A percentile compares a stretch with the other conserved stretches of the same genome.
Evolutionary conservation across 2,888 invertebrate genomes (phyloP).

Genomic region (Machimus atricapillus): DNA sequence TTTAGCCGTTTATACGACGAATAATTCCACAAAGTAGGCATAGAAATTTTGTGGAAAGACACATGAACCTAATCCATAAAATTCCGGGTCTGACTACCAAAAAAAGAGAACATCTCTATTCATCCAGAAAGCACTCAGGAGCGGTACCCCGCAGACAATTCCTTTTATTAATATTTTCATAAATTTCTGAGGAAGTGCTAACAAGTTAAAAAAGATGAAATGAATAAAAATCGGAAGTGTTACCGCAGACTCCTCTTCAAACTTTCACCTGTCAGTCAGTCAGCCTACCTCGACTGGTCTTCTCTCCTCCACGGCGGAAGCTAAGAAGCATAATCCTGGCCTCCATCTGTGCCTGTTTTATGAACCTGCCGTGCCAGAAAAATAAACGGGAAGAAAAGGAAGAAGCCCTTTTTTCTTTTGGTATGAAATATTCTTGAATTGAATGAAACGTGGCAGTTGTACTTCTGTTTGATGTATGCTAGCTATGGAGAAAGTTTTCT

Average conservation of each 20-base stretch:
- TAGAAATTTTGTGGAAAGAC: not conserved
- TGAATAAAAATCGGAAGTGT: not conserved
- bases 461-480: slow-evolving; percentile 6
- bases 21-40: not conserved
- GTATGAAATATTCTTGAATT: slow-evolving; percentile 10
- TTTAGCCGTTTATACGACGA: not conserved
- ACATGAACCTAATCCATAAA: not conserved
- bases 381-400: not conserved
- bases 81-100: not conserved
- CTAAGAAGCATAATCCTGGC: not conserved
- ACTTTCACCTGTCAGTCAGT: not conserved
- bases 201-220: not conserved
- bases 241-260: not conserved
- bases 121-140: not conserved
- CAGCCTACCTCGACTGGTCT: not conserved
- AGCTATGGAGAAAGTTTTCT: not conserved
- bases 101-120: not conserved
- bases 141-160: not conserved
- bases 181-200: not conserved
- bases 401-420: not conserved
- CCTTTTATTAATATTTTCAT: not conserved
- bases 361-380: not conserved
- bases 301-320: not conserved
- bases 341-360: not conserved
- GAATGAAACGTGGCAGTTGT: slow-evolving; percentile 23